Evolutionary conservation across 2,797 vertebrate genomes (phyloP).

Genomic region (Aldrovandia affinis): DNA sequence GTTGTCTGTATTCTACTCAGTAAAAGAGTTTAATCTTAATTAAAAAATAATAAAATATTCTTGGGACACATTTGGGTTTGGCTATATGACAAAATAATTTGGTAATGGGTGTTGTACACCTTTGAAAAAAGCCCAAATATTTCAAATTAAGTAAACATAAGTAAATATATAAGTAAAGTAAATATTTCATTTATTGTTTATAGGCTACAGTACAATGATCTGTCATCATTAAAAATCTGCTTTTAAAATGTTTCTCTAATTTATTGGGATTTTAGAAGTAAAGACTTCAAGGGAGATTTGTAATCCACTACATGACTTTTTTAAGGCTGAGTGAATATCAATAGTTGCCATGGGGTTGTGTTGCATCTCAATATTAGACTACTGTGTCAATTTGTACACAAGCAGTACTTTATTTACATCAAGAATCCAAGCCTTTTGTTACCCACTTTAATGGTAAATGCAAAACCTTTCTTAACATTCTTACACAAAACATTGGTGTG

Average conservation of each 20-base stretch:
- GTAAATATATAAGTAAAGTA: not conserved
- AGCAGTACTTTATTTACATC: not conserved
- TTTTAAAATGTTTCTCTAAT: not conserved
- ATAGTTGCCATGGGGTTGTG: not conserved
- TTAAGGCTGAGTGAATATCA: not conserved
- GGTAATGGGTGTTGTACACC: too few relatives aligned
- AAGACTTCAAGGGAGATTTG: not conserved
- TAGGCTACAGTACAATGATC: not conserved
- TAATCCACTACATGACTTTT: not conserved
- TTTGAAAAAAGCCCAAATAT: too few relatives aligned
- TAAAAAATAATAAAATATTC: not conserved
- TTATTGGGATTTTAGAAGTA: not conserved
- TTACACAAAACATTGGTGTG: too few relatives aligned
- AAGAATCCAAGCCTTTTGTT: too few relatives aligned
- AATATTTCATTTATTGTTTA: not conserved
- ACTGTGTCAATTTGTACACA: not conserved
- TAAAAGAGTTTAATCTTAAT: not conserved
- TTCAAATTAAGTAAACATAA: too few relatives aligned
- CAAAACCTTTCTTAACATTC: too few relatives aligned
- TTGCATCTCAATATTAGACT: not conserved
- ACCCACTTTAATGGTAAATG: too few relatives aligned
- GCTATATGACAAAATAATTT: not conserved
- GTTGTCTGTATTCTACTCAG: not conserved
- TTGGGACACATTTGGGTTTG: not conserved
- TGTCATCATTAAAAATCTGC: not conserved